Evolutionary conservation across 2,888 invertebrate species (phyloP).

Genomic region (Troglohyphantes excavatus): DNA sequence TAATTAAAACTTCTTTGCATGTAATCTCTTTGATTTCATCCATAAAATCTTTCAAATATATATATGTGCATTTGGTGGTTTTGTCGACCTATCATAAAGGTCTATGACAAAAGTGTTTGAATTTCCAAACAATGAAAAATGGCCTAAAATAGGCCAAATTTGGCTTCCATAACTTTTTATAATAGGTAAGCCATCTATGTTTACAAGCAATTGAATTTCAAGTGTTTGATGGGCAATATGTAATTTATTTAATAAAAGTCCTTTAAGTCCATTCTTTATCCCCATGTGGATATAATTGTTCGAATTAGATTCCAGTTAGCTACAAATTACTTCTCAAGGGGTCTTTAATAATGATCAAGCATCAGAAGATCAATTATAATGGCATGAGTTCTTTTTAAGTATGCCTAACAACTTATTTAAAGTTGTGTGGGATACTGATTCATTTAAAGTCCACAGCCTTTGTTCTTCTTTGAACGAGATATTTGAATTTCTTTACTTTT

Average conservation of each 20-base stretch:
- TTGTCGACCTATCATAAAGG: neutral
- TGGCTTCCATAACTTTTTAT: slow-evolving; percentile 6
- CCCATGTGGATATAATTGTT: neutral
- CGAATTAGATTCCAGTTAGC: neutral
- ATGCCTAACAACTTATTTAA: neutral
- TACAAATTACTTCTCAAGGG: neutral
- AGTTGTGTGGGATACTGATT: neutral
- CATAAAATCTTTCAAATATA: neutral
- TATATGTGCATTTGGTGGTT: neutral
- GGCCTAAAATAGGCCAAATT: slow-evolving; percentile 34
- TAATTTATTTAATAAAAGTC: neutral
- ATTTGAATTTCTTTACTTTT: no score
- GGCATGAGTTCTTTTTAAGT: neutral
- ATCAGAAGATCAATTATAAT: neutral
- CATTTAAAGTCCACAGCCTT: neutral
- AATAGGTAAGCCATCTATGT: slow-evolving; percentile 31
- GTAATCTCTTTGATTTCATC: neutral
- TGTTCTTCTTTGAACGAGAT: neutral
- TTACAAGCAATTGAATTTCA: neutral
- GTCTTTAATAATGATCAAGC: neutral
- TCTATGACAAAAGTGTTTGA: neutral
- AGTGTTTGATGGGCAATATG: neutral
- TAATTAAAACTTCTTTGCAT: neutral
- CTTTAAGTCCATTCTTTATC: neutral
- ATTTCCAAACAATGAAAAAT: slow-evolving; percentile 6